Evolutionary conservation across 2,113 vertebrate species (phyloP).

Genomic region (Erinaceus europaeus): DNA sequence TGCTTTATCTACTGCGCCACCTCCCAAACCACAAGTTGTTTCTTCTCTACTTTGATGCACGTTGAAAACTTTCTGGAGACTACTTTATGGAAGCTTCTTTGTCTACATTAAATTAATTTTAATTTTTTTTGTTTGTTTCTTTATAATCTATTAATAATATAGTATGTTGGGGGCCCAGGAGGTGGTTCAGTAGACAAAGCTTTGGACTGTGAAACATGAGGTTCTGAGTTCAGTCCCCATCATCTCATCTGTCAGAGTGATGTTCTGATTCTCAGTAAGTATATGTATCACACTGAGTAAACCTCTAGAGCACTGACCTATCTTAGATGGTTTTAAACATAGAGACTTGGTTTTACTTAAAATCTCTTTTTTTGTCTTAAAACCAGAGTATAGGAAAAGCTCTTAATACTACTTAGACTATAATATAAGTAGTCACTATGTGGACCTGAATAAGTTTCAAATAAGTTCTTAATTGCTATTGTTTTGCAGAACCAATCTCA

Average conservation of each 20-base stretch:
- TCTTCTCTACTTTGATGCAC: background rate
- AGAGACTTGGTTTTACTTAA: background rate
- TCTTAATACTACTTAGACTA: conserved; percentile 34
- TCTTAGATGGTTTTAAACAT: background rate
- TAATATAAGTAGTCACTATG: background rate
- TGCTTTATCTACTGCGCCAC: no score
- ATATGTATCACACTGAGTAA: no score
- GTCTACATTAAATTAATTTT: background rate
- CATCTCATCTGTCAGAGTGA: no score
- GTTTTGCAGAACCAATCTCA: conserved; percentile 20
- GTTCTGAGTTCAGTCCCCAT: no score
- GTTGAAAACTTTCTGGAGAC: background rate
- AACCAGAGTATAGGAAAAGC: conserved; percentile 1
- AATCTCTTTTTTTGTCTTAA: background rate
- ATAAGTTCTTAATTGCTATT: background rate
- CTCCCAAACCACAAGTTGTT: no score
- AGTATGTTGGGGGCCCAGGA: background rate
- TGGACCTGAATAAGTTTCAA: conserved; percentile 20
- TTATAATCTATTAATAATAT: background rate
- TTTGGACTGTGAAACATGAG: no score
- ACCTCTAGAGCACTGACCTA: background rate
- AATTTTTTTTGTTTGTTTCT: background rate
- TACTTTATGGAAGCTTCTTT: background rate
- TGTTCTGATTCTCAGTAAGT: no score
- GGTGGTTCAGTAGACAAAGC: no score